Percentiles rank a stretch among this genome's conserved stretches.
Evolutionary conservation across 2,113 vertebrate genomes (phyloP).

Genomic region (Meriones unguiculatus): DNA sequence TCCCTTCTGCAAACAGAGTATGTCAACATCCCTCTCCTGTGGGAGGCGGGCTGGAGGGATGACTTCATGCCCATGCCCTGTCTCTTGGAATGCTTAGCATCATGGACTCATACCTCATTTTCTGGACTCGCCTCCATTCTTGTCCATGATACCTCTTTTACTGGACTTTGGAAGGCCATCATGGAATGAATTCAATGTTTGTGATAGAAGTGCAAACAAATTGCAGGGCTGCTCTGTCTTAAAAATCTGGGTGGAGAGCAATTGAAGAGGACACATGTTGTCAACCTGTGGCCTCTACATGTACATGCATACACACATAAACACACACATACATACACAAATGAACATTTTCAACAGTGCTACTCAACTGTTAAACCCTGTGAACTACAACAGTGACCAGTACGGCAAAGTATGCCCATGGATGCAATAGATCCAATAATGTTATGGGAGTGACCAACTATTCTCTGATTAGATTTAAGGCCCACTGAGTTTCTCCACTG

Average conservation of each 20-base stretch:
- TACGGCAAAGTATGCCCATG: background rate
- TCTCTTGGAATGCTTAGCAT: background rate
- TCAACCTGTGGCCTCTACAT: background rate
- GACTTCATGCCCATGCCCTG: background rate
- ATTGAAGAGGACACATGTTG: background rate
- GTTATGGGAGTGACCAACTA: background rate
- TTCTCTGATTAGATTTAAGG: background rate
- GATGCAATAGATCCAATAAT: background rate
- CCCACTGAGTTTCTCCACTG: background rate
- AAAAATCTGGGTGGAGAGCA: background rate
- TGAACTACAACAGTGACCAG: background rate
- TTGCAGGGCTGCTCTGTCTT: background rate
- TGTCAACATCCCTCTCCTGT: background rate
- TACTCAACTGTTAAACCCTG: background rate
- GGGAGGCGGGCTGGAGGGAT: background rate
- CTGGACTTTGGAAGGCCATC: background rate
- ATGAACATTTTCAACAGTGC: background rate
- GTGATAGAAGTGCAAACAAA: background rate
- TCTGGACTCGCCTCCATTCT: background rate
- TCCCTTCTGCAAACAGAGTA: constrained; percentile 1
- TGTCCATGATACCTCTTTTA: background rate
- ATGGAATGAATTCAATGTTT: background rate
- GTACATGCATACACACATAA: background rate
- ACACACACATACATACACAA: background rate
- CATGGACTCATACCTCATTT: background rate